Conservation (phyloP, 53 echinoderm and acorn worm genomes). For the Glandiceps talaboti region DNA sequence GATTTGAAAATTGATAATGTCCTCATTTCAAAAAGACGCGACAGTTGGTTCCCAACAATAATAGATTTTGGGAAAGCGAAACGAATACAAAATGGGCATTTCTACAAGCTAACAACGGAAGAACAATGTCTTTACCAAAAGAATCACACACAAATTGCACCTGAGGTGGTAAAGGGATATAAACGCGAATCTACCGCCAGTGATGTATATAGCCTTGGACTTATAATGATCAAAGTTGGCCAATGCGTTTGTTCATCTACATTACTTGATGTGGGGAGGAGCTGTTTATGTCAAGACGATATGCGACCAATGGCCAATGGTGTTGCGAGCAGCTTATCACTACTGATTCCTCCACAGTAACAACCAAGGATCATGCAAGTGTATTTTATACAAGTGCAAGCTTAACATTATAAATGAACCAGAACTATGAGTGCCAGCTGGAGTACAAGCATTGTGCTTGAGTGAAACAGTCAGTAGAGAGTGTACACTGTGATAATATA, state of each 20-base stretch:
- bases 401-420: too few relatives aligned
- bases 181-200: not conserved
- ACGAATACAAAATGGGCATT: not conserved
- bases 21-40: not conserved
- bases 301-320: not conserved
- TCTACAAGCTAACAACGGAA: not conserved
- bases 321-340: not conserved
- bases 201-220: not conserved
- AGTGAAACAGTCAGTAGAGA: too few relatives aligned
- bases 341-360: too few relatives aligned
- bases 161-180: not conserved
- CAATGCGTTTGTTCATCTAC: not conserved
- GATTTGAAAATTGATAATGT: not conserved
- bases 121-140: not conserved
- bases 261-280: not conserved
- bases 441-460: too few relatives aligned
- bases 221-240: not conserved
- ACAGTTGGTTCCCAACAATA: not conserved
- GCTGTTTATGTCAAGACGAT: not conserved
- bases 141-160: not conserved
- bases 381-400: too few relatives aligned
- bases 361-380: too few relatives aligned
- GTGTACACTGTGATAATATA: too few relatives aligned
- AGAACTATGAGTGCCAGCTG: too few relatives aligned
- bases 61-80: not conserved